Percentiles rank a stretch among this genome's conserved stretches.
Evolutionary conservation across 1,140 invertebrate genomes (phyloP).

Genomic region (Acromyrmex heyeri): DNA sequence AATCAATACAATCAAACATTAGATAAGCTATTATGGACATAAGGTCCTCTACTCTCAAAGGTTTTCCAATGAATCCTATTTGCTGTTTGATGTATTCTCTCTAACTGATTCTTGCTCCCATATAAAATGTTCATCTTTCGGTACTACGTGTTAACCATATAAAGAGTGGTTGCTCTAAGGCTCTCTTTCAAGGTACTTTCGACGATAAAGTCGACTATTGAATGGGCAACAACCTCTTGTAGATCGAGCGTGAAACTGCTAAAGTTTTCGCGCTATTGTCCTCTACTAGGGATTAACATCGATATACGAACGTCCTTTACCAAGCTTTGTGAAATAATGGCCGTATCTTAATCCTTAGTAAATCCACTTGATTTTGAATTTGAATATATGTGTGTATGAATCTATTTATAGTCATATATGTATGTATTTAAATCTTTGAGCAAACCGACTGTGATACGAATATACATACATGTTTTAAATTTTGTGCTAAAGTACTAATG

Average conservation of each 20-base stretch:
- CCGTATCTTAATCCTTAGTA: neutral
- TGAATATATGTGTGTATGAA: too few species aligned
- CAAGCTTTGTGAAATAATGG: slow-evolving; percentile 41
- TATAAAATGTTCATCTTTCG: slow-evolving; percentile 65
- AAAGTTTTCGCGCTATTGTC: slow-evolving; percentile 74
- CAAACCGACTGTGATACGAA: neutral
- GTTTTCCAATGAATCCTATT: slow-evolving; percentile 59
- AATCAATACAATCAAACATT: neutral
- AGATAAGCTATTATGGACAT: neutral
- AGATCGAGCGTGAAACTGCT: slow-evolving; percentile 69
- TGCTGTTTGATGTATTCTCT: slow-evolving; percentile 35
- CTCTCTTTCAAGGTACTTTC: slow-evolving; percentile 65
- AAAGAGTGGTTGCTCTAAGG: slow-evolving; percentile 20
- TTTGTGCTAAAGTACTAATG: neutral
- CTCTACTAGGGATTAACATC: slow-evolving; percentile 64
- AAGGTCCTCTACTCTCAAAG: neutral
- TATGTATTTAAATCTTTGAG: slow-evolving; percentile 5
- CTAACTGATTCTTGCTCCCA: slow-evolving; percentile 2
- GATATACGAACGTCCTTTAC: slow-evolving; percentile 55
- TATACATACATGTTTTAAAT: neutral
- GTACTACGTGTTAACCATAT: slow-evolving; percentile 47
- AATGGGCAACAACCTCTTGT: slow-evolving; percentile 66
- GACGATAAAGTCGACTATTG: slow-evolving; percentile 71
- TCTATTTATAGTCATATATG: neutral
- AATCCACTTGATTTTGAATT: slow-evolving; percentile 23